phyloP scores from a whole-genome alignment of 2,888 invertebrate species.

The Limenitis camilla region DNA sequence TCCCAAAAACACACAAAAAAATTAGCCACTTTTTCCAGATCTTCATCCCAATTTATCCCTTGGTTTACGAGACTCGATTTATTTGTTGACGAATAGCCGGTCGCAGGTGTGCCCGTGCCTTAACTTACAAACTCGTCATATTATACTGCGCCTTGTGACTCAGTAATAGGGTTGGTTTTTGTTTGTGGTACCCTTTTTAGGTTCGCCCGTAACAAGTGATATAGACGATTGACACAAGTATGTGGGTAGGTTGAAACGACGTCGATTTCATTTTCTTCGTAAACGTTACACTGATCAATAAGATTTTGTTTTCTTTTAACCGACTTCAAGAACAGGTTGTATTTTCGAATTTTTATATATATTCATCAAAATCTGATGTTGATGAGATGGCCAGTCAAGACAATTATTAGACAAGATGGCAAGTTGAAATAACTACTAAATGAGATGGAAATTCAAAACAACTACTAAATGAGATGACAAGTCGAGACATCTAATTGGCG shows the following conservation, averaged over 20 bases:
- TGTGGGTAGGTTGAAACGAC: conserved; percentile 20
- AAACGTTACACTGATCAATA: conserved; percentile 13
- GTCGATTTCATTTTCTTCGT: conserved; percentile 18
- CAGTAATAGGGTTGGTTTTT: not conserved
- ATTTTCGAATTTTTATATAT: no score
- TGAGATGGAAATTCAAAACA: no score
- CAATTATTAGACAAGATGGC: no score
- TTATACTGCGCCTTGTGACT: not conserved
- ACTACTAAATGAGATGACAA: no score
- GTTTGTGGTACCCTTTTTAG: not conserved
- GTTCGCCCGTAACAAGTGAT: conserved; percentile 27
- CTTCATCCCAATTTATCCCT: conserved; percentile 29
- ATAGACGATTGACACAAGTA: conserved; percentile 32
- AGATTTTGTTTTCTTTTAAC: conserved; percentile 2
- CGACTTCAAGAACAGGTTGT: no score
- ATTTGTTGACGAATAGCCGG: conserved; percentile 26
- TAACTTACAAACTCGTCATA: not conserved
- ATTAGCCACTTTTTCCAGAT: conserved; percentile 25
- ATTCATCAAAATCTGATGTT: no score
- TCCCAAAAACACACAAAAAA: conserved; percentile 13
- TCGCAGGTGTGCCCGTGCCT: conserved; percentile 21
- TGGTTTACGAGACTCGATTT: conserved; percentile 24
- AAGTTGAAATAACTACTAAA: no score
- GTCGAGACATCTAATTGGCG: no score
- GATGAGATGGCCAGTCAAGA: no score